Percentiles rank a stretch among this genome's conserved stretches.
These are phyloP conservation scores for Pempheris klunzingeri DNA, from an alignment of 2,797 vertebrate species.

Conservation along the genomic window DNA sequence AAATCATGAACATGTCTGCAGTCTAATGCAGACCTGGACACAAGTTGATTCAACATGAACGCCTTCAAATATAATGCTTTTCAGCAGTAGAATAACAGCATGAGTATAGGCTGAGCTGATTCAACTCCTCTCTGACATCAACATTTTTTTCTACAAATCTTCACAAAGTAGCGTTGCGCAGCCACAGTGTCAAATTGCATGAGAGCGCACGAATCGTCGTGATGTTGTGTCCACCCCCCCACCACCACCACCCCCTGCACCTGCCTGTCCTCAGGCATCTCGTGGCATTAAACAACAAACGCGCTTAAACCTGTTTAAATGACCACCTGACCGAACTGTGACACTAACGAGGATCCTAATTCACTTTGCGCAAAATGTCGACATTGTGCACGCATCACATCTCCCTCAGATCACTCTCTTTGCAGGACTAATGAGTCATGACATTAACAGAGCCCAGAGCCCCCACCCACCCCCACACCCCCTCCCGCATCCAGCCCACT, in stretches of 20 bases:
- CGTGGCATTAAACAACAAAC: conserved; percentile 41
- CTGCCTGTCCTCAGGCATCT: conserved; percentile 23
- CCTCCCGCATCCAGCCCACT: conserved; percentile 71
- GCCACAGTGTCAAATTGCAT: neutral
- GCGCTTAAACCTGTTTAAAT: conserved; percentile 16
- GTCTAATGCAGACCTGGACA: neutral
- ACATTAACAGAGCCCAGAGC: conserved; percentile 60
- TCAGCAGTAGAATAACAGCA: neutral
- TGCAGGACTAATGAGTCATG: conserved; percentile 78
- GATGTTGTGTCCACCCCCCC: conserved; percentile 27
- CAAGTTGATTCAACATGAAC: neutral
- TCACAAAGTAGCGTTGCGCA: conserved; percentile 9
- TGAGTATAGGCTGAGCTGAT: conserved; percentile 24
- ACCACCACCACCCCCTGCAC: neutral
- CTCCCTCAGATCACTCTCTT: conserved; percentile 33
- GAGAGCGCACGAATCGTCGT: conserved; percentile 10
- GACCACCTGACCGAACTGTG: conserved; percentile 50
- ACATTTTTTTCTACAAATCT: neutral
- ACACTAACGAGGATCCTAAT: conserved; percentile 52
- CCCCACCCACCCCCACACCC: too few relatives aligned
- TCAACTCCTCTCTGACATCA: neutral
- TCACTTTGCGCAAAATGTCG: conserved; percentile 38
- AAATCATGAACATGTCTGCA: conserved; percentile 3
- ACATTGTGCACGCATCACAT: conserved; percentile 30
- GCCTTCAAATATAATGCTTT: neutral